These are phyloP conservation scores for Acromyrmex heyeri DNA, from an alignment of 1,140 invertebrate species.

Conservation along the genomic window DNA sequence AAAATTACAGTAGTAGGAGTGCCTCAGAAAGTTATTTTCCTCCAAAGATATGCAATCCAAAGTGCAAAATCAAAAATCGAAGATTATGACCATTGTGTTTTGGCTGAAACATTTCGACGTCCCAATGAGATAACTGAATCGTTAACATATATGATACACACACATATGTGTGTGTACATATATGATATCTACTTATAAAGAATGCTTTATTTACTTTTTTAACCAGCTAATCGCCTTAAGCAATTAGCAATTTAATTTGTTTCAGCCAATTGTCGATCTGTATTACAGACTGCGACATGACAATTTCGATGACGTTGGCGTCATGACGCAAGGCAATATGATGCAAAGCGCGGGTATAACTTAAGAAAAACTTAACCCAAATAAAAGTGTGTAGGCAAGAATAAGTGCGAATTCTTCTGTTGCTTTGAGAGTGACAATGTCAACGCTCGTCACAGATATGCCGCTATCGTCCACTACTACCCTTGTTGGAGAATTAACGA, in stretches of 20 bases:
- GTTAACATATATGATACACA: background rate
- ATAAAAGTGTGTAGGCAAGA: slow-evolving; percentile 16
- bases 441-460: slow-evolving; percentile 76
- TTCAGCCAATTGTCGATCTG: background rate
- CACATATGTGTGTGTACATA: background rate
- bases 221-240: background rate
- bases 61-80: background rate
- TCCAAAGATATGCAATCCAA: slow-evolving; percentile 3
- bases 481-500: slow-evolving; percentile 79
- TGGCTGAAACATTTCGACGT: background rate
- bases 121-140: background rate
- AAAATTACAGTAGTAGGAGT: slow-evolving; percentile 12
- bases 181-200: background rate
- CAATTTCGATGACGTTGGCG: slow-evolving; percentile 12
- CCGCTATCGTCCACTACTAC: slow-evolving; percentile 66
- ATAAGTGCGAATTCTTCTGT: slow-evolving; percentile 25
- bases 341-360: slow-evolving; percentile 38
- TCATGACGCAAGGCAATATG: slow-evolving; percentile 64
- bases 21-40: background rate
- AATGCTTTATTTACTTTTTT: background rate
- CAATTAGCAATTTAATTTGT: background rate
- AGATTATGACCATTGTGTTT: background rate
- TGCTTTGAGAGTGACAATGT: slow-evolving; percentile 76
- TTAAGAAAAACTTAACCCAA: slow-evolving; percentile 62
- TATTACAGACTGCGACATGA: background rate